Base-by-base conservation (phyloP, 2,888 invertebrate species). In the Cephus nigrinus region DNA sequence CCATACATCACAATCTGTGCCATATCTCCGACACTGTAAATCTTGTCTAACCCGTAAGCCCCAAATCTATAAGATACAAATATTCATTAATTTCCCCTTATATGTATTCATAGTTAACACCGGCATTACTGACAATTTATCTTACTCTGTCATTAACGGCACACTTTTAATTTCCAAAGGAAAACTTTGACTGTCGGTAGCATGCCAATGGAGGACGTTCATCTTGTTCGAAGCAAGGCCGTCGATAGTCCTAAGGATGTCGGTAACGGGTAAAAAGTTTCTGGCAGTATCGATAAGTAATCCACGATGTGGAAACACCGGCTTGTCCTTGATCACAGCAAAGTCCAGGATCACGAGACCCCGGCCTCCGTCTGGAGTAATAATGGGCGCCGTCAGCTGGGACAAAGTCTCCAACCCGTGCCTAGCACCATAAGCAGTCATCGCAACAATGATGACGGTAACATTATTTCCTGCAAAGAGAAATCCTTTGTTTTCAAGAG, bases 201-300 rank as follows among this genome's bases (percentile, higher is more conserved):
- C 95, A 89, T 97, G 97, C 98, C 98, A 98, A 89, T 98, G 98
- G 73, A 98, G 94, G 0, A 97, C 96, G 89, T 98, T 98, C 93
- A 98, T 92, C 92, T 98, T 98, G 75, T 95, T 95, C 31, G 96
- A 94, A 1, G 96, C 95, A 96, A 98, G 97, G 1, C 95, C 98
- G 85, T 98, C 96, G 82, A 98, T 92, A 74, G 96, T 96, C 82
- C 93, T 94, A 84, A 94, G 93, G 32, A 97, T 95, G 73, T 93
- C 93, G 23, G 90, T 91, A 81, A 97, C 91, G 0, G 97, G 95
- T 34, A 98, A 93, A 89, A 95, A 99, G 92, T 99, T 98, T 80
- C 99, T 94, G 0, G 97, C 95, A 0, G 97, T 96, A 89, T 99
- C 99, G 72, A 99, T 90, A 77, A 98, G 93, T 4, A 99, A 89